phyloP scores from a whole-genome alignment of 2,113 vertebrate species.

The Romanogobio albipinnatus region DNA sequence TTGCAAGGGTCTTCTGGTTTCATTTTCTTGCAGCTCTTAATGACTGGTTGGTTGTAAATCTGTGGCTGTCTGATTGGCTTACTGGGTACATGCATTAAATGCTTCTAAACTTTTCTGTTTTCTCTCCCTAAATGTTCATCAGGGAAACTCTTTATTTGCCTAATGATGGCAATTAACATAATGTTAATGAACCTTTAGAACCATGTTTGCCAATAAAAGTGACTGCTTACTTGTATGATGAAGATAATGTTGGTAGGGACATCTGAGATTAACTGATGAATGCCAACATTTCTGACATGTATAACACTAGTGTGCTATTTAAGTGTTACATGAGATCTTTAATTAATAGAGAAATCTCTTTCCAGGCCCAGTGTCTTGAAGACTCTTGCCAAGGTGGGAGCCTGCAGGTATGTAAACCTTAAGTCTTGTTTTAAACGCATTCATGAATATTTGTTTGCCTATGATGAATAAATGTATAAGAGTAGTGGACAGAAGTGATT shows the following conservation, averaged over 20 bases:
- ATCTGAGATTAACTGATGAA: conserved; percentile 72
- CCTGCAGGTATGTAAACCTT: not conserved
- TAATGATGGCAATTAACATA: not conserved
- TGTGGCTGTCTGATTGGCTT: not conserved
- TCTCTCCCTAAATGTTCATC: too few relatives aligned
- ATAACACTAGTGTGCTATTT: not conserved
- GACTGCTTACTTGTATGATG: not conserved
- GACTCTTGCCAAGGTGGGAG: not conserved
- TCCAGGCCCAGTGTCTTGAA: not conserved
- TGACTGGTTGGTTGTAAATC: not conserved
- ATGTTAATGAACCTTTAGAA: too few relatives aligned
- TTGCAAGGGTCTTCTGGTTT: not conserved
- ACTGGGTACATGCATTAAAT: conserved; percentile 12
- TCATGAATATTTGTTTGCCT: not conserved
- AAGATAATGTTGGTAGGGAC: not conserved
- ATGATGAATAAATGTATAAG: conserved; percentile 68
- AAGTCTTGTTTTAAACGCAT: not conserved
- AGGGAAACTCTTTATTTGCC: not conserved
- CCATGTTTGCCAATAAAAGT: too few relatives aligned
- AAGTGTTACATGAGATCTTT: too few relatives aligned
- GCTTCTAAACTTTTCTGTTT: too few relatives aligned
- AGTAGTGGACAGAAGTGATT: conserved; percentile 81
- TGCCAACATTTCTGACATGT: conserved; percentile 85
- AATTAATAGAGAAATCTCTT: not conserved
- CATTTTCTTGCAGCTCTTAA: not conserved